Conservation (phyloP, 2,113 vertebrate species). For the Sphaerodactylus townsendi region DNA sequence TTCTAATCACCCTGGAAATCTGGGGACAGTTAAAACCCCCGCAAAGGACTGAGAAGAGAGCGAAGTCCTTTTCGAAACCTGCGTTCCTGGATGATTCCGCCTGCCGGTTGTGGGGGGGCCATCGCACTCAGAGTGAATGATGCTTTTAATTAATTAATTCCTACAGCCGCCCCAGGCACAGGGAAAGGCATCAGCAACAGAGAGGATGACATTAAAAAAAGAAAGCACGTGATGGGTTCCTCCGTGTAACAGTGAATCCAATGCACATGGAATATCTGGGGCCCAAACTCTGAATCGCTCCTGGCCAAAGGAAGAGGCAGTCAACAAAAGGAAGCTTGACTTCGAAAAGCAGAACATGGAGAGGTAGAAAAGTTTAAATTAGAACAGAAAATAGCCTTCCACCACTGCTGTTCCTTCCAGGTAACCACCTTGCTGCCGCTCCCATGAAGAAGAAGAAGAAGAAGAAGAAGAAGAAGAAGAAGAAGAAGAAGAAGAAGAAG, state of each 20-base stretch:
- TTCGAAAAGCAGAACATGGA: background rate
- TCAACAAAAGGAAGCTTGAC: background rate
- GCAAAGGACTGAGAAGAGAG: background rate
- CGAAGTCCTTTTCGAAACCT: background rate
- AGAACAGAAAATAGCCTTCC: too few relatives aligned
- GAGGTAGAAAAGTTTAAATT: background rate
- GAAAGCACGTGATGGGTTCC: too few relatives aligned
- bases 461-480: too few relatives aligned
- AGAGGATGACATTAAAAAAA: background rate
- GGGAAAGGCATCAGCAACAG: background rate
- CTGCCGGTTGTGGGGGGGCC: background rate
- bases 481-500: too few relatives aligned
- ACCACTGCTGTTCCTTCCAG: background rate
- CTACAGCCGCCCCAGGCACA: too few relatives aligned
- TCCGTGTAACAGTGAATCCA: background rate
- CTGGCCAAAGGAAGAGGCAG: background rate
- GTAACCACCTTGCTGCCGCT: background rate
- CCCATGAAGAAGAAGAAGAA: too few relatives aligned
- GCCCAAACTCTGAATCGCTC: too few relatives aligned
- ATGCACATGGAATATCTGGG: background rate
- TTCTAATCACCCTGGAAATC: background rate
- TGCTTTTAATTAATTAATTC: background rate
- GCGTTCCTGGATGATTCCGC: too few relatives aligned
- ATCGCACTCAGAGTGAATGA: background rate
- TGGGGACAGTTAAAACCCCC: conserved; percentile 14